A percentile compares a stretch with the other conserved stretches of the same genome.
Evolutionary conservation across 2,888 invertebrate genomes (phyloP).

Genomic region (Drosophila quinaria): DNA sequence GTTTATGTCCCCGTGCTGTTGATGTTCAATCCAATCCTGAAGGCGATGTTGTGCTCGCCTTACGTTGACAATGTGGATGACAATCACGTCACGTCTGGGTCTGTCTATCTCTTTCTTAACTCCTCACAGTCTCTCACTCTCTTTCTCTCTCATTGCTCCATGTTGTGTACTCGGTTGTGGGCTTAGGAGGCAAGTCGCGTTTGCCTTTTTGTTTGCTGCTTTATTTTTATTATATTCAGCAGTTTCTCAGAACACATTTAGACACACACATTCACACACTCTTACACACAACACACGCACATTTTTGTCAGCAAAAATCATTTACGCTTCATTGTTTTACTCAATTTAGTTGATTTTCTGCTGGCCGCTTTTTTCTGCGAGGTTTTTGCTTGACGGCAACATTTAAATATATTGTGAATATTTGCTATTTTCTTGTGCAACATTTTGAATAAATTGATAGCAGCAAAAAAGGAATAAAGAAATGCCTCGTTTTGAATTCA

Average conservation of each 20-base stretch:
- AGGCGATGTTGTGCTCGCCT: conserved; percentile 44
- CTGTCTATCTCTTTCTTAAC: conserved; percentile 25
- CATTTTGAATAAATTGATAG: conserved; percentile 63
- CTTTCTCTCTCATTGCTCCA: conserved; percentile 5
- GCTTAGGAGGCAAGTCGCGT: conserved; percentile 70
- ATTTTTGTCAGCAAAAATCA: conserved; percentile 72
- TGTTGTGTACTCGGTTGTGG: conserved; percentile 46
- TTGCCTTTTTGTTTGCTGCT: conserved; percentile 71
- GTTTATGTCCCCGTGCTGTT: conserved; percentile 61
- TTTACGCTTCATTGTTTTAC: conserved; percentile 80
- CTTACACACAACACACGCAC: conserved; percentile 16
- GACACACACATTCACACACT: neutral
- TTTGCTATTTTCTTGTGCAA: conserved; percentile 29
- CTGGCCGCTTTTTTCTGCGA: conserved; percentile 38
- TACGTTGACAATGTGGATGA: conserved; percentile 71
- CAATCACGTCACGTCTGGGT: conserved; percentile 73
- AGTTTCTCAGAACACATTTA: neutral
- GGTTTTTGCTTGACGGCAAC: conserved; percentile 36
- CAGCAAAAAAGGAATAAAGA: conserved; percentile 43
- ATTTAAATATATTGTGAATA: conserved; percentile 44
- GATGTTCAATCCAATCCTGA: conserved; percentile 23
- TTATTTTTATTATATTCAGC: conserved; percentile 65
- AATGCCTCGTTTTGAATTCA: conserved; percentile 15
- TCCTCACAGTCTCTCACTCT: neutral
- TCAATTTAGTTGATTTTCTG: conserved; percentile 71